Percentiles rank a stretch among this genome's conserved stretches.
phyloP scores from a whole-genome alignment of 2,888 invertebrate species.

The Mamestra brassicae region DNA sequence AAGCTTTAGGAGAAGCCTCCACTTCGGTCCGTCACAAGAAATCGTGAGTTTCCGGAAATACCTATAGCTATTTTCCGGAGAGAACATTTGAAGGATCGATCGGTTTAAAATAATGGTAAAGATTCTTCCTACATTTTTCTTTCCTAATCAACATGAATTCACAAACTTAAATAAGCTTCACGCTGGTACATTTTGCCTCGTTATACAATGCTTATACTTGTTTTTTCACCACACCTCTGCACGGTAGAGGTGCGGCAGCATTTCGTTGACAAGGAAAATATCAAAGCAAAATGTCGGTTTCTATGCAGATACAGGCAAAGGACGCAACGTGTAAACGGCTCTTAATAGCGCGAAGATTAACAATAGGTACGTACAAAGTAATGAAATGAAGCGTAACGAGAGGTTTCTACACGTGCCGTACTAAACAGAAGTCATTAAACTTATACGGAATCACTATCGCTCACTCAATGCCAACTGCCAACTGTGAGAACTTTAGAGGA shows the following conservation, averaged over 20 bases:
- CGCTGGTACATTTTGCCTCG: background rate
- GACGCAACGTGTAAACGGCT: slow-evolving; percentile 10
- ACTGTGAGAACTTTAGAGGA: slow-evolving; percentile 27
- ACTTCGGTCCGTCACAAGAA: too few species aligned
- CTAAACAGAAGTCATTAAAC: slow-evolving; percentile 57
- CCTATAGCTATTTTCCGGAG: too few species aligned
- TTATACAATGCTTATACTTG: background rate
- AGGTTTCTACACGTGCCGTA: slow-evolving; percentile 60
- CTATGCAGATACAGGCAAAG: slow-evolving; percentile 2
- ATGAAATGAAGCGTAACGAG: slow-evolving; percentile 58
- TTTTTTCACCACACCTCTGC: background rate
- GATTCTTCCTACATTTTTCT: background rate
- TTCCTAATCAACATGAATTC: background rate
- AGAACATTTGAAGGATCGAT: too few species aligned
- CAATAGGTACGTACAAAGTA: slow-evolving; percentile 57
- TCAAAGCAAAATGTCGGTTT: slow-evolving; percentile 15
- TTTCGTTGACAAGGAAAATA: slow-evolving; percentile 1
- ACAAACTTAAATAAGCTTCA: background rate
- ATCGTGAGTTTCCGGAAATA: too few species aligned
- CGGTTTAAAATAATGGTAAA: too few species aligned
- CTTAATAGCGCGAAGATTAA: slow-evolving; percentile 46
- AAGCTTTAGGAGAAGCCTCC: too few species aligned
- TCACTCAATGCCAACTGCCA: slow-evolving; percentile 38
- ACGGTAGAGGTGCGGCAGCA: background rate
- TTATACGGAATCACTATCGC: slow-evolving; percentile 45